A percentile compares a stretch with the other conserved stretches of the same genome.
Evolutionary conservation across 2,888 invertebrate species (phyloP).

Genomic region (Mimachlamys varia): DNA sequence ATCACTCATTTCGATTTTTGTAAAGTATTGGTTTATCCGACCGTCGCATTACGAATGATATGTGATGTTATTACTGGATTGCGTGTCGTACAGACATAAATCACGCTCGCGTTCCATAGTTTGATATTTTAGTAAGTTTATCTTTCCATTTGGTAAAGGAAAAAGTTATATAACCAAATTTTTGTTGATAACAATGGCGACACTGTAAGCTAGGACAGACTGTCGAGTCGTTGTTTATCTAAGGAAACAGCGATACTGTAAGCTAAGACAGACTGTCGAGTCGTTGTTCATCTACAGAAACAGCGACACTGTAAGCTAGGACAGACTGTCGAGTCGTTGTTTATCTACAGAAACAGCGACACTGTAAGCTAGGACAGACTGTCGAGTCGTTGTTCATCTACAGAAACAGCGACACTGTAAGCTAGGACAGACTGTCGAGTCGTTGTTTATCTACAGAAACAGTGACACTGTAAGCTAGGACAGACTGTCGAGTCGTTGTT

Average conservation of each 20-base stretch:
- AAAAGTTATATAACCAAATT: not conserved
- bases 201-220: constrained; percentile 6
- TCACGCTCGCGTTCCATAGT: not conserved
- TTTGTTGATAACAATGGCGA: constrained; percentile 13
- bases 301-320: constrained; percentile 17
- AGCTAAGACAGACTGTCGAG: not conserved
- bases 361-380: constrained; percentile 6
- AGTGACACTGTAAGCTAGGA: constrained; percentile 17
- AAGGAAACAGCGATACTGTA: not conserved
- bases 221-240: not conserved
- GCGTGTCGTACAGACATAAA: not conserved
- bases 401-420: constrained; percentile 2
- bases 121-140: not conserved
- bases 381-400: not conserved
- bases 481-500: not conserved
- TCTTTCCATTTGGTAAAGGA: not conserved
- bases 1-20: not conserved
- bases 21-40: not conserved
- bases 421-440: not conserved
- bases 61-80: not conserved
- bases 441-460: not conserved
- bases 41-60: not conserved
- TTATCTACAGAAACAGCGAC: not conserved
- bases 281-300: not conserved
- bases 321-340: not conserved